Percentiles rank a stretch among this genome's conserved stretches.
These are phyloP conservation scores for Pseudanteris insignis DNA, from an alignment of 2,888 invertebrate genomes.

Conservation along the genomic window DNA sequence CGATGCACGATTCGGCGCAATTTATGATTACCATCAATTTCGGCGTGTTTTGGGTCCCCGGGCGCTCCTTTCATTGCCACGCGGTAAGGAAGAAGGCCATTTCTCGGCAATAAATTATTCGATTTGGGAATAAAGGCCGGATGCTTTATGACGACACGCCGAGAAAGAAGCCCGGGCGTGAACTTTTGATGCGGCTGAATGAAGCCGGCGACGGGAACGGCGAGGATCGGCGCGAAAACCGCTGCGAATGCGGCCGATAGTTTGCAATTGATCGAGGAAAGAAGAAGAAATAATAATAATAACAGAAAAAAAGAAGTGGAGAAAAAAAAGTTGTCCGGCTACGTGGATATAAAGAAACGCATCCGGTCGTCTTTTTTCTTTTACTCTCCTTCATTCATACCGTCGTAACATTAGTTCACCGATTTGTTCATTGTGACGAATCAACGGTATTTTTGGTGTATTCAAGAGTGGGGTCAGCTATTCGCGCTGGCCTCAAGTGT, in stretches of 20 bases:
- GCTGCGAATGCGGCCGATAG: conserved; percentile 5
- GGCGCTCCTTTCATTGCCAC: conserved; percentile 19
- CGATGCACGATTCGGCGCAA: conserved; percentile 34
- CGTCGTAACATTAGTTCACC: conserved; percentile 11
- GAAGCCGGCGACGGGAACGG: conserved; percentile 12
- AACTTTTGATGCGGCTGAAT: conserved; percentile 23
- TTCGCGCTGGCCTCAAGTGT: too few species aligned
- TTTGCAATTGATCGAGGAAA: conserved; percentile 20
- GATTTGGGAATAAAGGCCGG: conserved; percentile 30
- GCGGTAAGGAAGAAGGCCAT: conserved; percentile 22
- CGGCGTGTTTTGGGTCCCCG: conserved; percentile 6
- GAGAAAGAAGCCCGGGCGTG: conserved; percentile 27
- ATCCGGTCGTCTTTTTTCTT: conserved; percentile 1
- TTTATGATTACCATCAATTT: conserved; percentile 28
- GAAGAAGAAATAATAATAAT: too few species aligned
- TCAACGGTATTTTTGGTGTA: too few species aligned
- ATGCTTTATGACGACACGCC: conserved; percentile 25
- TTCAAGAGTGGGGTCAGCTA: too few species aligned
- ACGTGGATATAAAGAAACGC: not conserved
- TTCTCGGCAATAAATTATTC: conserved; percentile 38
- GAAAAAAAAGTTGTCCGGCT: conserved; percentile 8
- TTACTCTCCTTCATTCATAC: not conserved
- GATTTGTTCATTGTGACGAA: conserved; percentile 26
- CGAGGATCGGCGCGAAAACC: conserved; percentile 10
- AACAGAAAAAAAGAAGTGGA: too few species aligned